Base-by-base conservation (phyloP, 2,888 invertebrate species). In the Bruchidius siliquastri region DNA sequence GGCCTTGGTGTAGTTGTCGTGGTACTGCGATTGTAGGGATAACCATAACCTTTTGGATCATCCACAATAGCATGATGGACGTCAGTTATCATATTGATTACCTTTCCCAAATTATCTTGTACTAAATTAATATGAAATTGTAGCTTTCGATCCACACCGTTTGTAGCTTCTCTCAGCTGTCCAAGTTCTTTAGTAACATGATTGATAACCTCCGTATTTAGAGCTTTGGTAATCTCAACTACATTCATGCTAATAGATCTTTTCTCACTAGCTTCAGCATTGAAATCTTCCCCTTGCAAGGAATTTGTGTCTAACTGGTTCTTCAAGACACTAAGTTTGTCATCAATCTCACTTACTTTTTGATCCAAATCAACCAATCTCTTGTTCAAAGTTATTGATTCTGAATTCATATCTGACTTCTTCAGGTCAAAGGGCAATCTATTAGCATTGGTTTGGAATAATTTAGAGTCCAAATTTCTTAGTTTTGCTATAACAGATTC, bases 201-300 rank as follows among this genome's bases (percentile, higher is more conserved):
- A 81, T 91, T 92, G 84, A 95, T 91, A 49, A 94, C 92, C 87
- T 95, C 95, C 22, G 92, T 89, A 84, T 93, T 95, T 83, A 95
- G 89, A n/a, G 94, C 91, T 86, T 94, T 95, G 0, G 94, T 93
- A 75, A 94, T 94, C 86, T 95, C 94, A 72, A 94, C 90, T 20
- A 94, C 92, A 83, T 94, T 94, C 88, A 94, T 91, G 83, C 94
- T 94, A 71, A 95, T 91, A 0, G 95, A 94, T 82, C 94, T 94
- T 87, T 94, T 95, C 86, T 95, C 95, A 82, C 95, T 95, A 0
- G 95, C 95, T 85, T 95, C 95, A 0, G 93, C 95, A 82, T 94
- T 95, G 76, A 95, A 93, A 81, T 95, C 95, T 82, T 95, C 95
- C 69, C 83, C 87, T 73, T 93, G 92, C 74, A 95, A 87, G 82